Evolutionary conservation across 2,888 invertebrate genomes (phyloP), one percentile per base, ranked within the genome.

Genomic region (Petrophora chlorosata): DNA sequence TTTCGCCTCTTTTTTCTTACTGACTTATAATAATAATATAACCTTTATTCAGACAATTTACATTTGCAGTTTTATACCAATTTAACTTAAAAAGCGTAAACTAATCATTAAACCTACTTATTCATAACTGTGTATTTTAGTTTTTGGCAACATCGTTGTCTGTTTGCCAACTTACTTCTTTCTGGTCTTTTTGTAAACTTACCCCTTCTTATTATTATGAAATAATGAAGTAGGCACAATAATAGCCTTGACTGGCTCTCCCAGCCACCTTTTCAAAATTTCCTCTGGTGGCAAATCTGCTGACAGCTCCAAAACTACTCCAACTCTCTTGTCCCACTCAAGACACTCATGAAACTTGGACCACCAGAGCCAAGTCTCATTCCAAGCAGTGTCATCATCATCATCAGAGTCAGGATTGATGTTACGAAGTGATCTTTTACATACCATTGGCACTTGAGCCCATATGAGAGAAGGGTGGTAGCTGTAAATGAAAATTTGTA

Each of bases 151-250:
- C n/a, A n/a, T n/a, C n/a, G n/a, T n/a, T n/a, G n/a, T n/a, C n/a
- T n/a, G n/a, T n/a, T n/a, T n/a, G n/a, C n/a, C n/a, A n/a, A n/a
- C n/a, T n/a, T n/a, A n/a, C n/a, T n/a, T n/a, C n/a, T n/a, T n/a
- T 3, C 12, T 19, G 2, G 5, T 22, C 17, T 12, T 13, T 34
- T 34, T 5, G 2, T n/a, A 13, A 1, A 26, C 97, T 86, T 30
- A 99, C 98, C 97, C 97, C 77, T 95, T 95, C 63, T 94, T 94
- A 85, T 99, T 99, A n/a, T 94, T 94, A 25, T 96, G 91, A 81
- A 99, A 99, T 46, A 97, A 86, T 26, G 93, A 92, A 9, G 98
- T 96, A 3, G 96, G 95, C 35, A 99, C 77, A 33, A 97, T 90
- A 25, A 98, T 86, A 51, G 95, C 95, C 76, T 95, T 96, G 1